Evolutionary conservation across 2,888 invertebrate genomes (phyloP).

Genomic region (Eurois occulta): DNA sequence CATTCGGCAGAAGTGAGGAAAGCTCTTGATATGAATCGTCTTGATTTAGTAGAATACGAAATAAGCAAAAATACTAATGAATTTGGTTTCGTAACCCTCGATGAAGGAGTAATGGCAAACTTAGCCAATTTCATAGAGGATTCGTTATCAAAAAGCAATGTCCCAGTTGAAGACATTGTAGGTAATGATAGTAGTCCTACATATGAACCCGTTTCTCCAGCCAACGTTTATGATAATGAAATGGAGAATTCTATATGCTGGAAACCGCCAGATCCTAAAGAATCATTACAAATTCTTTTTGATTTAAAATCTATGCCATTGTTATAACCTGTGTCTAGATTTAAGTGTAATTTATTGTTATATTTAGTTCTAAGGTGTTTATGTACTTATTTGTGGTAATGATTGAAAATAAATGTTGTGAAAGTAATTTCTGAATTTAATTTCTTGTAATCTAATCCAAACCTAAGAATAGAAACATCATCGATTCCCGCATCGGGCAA

Average conservation of each 20-base stretch:
- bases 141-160: conserved; percentile 61
- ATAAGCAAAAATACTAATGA: conserved; percentile 74
- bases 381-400: conserved; percentile 7
- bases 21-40: conserved; percentile 54
- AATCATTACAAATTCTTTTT: conserved; percentile 68
- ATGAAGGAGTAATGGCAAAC: conserved; percentile 73
- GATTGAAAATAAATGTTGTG: conserved; percentile 26
- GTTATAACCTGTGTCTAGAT: conserved; percentile 26
- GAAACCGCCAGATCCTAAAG: conserved; percentile 62
- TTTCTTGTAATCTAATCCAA: not conserved
- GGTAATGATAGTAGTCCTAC: conserved; percentile 55
- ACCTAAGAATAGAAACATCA: not conserved
- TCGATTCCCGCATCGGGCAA: too few species aligned
- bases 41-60: conserved; percentile 75
- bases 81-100: conserved; percentile 77
- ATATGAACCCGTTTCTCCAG: conserved; percentile 83
- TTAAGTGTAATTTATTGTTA: not conserved
- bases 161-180: conserved; percentile 28
- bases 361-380: too few species aligned
- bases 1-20: conserved; percentile 19
- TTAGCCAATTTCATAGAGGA: conserved; percentile 73
- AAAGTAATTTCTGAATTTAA: conserved; percentile 6
- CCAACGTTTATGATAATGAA: conserved; percentile 66
- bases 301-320: conserved; percentile 66
- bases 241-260: conserved; percentile 65